Conservation (phyloP, 2,113 vertebrate genomes). For the Gallinago undulata region DNA sequence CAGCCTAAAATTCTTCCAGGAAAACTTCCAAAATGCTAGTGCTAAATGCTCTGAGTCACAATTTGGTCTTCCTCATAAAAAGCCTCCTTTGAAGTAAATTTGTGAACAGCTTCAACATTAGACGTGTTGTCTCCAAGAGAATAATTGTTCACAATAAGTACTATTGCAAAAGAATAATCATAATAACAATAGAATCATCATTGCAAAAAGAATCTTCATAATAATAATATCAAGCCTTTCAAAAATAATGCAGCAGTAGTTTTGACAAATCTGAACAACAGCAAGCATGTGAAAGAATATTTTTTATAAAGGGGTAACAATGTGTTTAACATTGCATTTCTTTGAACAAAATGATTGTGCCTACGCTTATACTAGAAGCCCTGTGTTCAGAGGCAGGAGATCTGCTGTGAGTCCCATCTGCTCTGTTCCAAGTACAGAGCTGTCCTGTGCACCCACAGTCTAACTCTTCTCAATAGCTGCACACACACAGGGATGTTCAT, state of each 20-base stretch:
- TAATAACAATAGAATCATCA: neutral
- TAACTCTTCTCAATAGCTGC: neutral
- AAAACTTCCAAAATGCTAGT: neutral
- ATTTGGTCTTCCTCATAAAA: neutral
- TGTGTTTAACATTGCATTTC: neutral
- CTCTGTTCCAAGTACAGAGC: neutral
- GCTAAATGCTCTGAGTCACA: neutral
- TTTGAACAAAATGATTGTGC: neutral
- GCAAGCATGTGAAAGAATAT: fast-evolving
- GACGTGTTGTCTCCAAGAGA: neutral
- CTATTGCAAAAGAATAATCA: neutral
- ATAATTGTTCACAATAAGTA: neutral
- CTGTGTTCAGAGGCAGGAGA: neutral
- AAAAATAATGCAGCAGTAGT: neutral
- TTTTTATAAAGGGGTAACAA: neutral
- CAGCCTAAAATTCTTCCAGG: neutral
- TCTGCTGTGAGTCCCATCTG: neutral
- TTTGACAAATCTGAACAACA: neutral
- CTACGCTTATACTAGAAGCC: neutral
- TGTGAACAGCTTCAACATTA: fast-evolving
- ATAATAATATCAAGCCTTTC: neutral
- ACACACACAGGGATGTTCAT: neutral
- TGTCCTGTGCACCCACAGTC: neutral
- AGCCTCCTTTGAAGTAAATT: neutral
- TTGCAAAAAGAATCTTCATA: neutral